Evolutionary conservation across 2,797 vertebrate species (phyloP).

Genomic region (Sebastes hubbsi): DNA sequence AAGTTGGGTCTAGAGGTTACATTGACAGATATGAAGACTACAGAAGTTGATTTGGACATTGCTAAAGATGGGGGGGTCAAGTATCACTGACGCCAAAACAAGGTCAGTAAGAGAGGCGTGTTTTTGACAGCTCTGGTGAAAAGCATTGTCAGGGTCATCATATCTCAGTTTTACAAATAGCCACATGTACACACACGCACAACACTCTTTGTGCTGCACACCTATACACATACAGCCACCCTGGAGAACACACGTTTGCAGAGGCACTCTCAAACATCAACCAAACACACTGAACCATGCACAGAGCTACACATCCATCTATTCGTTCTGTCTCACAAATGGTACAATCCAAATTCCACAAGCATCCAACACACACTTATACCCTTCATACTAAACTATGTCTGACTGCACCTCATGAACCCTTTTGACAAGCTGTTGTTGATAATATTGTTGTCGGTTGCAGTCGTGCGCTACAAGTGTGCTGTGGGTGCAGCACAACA

Average conservation of each 20-base stretch:
- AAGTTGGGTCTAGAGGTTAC: slow-evolving; percentile 41
- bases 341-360: slow-evolving; percentile 10
- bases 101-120: slow-evolving; percentile 33
- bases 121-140: slow-evolving; percentile 54
- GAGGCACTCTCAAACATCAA: slow-evolving; percentile 1
- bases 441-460: slow-evolving; percentile 24
- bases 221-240: neutral
- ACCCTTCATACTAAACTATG: neutral
- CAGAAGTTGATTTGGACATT: slow-evolving; percentile 43
- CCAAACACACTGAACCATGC: slow-evolving; percentile 4
- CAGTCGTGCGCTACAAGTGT: slow-evolving; percentile 1
- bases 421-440: slow-evolving; percentile 38
- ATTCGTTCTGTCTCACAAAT: neutral
- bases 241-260: slow-evolving; percentile 9
- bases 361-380: slow-evolving; percentile 19
- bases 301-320: neutral
- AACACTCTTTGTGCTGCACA: neutral
- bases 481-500: slow-evolving; percentile 13
- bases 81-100: slow-evolving; percentile 36
- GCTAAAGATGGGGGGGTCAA: slow-evolving; percentile 44
- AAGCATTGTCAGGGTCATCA: slow-evolving; percentile 48
- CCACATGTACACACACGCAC: slow-evolving; percentile 36
- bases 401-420: slow-evolving; percentile 33
- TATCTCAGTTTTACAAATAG: slow-evolving; percentile 49
- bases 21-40: slow-evolving; percentile 32